Evolutionary conservation across 2,113 vertebrate species (phyloP).

Genomic region (Nesoenas mayeri): DNA sequence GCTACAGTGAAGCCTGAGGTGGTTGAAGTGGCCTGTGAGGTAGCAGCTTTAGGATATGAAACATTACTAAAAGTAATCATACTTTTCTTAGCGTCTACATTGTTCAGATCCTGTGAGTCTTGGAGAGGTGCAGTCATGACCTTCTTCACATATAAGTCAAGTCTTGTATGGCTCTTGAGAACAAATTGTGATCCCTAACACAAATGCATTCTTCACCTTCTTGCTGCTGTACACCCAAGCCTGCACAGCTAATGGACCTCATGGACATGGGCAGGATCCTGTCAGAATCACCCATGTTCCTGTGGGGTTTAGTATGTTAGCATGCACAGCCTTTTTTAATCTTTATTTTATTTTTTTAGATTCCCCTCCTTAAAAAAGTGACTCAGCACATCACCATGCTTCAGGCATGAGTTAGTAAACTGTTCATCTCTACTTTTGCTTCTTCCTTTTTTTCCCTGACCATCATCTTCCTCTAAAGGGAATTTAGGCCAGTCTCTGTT

Average conservation of each 20-base stretch:
- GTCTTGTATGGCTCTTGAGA: background rate
- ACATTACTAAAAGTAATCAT: background rate
- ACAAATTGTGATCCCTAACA: background rate
- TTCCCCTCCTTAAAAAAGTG: background rate
- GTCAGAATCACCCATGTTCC: background rate
- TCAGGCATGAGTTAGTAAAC: background rate
- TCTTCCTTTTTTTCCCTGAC: background rate
- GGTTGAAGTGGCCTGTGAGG: background rate
- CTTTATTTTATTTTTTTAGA: background rate
- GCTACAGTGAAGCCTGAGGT: background rate
- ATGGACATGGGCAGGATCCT: background rate
- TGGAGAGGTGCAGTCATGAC: background rate
- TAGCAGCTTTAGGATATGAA: background rate
- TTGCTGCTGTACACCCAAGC: background rate
- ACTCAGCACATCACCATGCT: background rate
- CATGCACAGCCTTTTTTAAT: fast-evolving
- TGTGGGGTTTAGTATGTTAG: background rate
- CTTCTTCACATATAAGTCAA: background rate
- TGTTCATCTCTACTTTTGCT: background rate
- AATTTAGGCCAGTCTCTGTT: background rate
- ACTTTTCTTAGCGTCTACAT: background rate
- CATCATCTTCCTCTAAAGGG: background rate
- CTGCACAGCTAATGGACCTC: background rate
- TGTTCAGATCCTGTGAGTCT: background rate
- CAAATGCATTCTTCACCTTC: background rate